Conservation (phyloP, 1,140 invertebrate genomes). For the Ceratosolen solmsi region DNA sequence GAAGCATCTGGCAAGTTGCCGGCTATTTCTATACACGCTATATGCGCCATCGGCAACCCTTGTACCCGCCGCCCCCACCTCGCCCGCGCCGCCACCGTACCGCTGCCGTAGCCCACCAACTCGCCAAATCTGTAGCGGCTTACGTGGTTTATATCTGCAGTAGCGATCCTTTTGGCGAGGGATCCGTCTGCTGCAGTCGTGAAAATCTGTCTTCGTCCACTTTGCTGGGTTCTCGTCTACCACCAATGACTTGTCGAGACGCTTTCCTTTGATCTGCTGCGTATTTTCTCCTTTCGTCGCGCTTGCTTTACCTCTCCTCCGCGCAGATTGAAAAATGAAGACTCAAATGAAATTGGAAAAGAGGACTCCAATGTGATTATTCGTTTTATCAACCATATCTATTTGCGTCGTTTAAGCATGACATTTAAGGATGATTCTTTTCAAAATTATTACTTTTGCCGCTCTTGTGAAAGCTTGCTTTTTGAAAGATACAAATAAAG, state of each 20-base stretch:
- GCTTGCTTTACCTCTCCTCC: background rate
- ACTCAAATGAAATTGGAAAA: slow-evolving; percentile 3
- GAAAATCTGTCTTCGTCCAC: slow-evolving; percentile 38
- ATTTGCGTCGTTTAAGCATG: background rate
- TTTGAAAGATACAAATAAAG: too few species aligned
- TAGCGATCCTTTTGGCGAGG: too few species aligned
- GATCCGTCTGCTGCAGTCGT: slow-evolving; percentile 20
- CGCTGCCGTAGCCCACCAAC: too few species aligned
- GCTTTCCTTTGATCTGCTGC: slow-evolving; percentile 22
- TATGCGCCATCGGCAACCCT: slow-evolving; percentile 56
- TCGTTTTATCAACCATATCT: background rate
- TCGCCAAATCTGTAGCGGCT: background rate
- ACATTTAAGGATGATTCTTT: too few species aligned
- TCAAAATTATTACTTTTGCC: too few species aligned
- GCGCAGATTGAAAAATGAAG: slow-evolving; percentile 7
- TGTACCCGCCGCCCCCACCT: background rate
- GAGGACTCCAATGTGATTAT: background rate
- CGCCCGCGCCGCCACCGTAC: too few species aligned
- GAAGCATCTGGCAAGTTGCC: slow-evolving; percentile 66
- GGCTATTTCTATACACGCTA: slow-evolving; percentile 64
- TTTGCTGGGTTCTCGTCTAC: background rate
- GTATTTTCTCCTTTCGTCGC: background rate
- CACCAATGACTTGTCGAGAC: background rate
- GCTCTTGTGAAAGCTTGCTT: too few species aligned
- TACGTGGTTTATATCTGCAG: too few species aligned